These are phyloP conservation scores for Camponotus pennsylvanicus DNA, from an alignment of 1,140 invertebrate genomes.

Conservation along the genomic window DNA sequence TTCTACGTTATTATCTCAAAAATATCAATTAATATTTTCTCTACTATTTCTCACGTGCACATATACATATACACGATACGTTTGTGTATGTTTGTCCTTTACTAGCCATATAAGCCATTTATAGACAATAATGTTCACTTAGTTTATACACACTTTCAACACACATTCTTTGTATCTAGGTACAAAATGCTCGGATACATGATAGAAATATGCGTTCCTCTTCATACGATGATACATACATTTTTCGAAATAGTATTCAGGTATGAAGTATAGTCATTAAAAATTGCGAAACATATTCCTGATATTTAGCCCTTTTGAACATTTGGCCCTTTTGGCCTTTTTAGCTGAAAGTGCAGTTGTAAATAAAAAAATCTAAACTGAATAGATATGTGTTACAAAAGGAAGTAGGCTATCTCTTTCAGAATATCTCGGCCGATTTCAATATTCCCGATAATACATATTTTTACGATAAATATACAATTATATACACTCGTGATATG, in stretches of 20 bases:
- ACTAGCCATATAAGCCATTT: neutral
- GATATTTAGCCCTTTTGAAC: neutral
- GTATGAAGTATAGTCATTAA: neutral
- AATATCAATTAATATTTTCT: conserved; percentile 26
- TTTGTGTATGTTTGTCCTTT: neutral
- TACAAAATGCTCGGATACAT: conserved; percentile 30
- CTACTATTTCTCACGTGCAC: neutral
- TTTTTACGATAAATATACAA: conserved; percentile 51
- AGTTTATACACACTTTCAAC: conserved; percentile 31
- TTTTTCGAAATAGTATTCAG: conserved; percentile 2
- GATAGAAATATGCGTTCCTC: neutral
- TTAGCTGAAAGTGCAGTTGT: neutral
- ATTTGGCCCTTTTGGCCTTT: neutral
- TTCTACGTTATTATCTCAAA: neutral
- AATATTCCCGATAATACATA: conserved; percentile 8
- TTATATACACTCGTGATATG: conserved; percentile 56
- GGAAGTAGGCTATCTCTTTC: neutral
- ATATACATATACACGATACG: neutral
- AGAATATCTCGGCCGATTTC: neutral
- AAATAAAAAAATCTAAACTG: conserved; percentile 13
- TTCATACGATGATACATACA: neutral
- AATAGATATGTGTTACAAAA: conserved; percentile 34
- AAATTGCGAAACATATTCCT: conserved; percentile 6
- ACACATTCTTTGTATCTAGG: conserved; percentile 50
- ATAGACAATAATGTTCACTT: conserved; percentile 24